Evolutionary conservation across 2,888 invertebrate species (phyloP).

Genomic region (Mayetiola destructor): DNA sequence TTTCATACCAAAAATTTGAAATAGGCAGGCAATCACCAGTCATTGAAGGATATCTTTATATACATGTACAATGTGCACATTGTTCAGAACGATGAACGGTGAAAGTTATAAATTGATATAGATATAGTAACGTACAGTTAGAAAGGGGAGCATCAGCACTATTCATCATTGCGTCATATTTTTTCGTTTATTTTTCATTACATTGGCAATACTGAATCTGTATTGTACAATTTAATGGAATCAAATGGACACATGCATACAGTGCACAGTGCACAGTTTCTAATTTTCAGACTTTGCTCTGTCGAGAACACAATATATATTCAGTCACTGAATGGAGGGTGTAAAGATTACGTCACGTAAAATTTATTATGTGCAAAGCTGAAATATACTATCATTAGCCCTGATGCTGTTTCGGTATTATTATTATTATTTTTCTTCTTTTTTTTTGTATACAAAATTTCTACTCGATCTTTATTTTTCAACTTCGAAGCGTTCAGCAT

Average conservation of each 20-base stretch:
- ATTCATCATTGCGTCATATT: neutral
- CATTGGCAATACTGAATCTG: neutral
- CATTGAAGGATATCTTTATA: neutral
- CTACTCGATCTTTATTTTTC: no score
- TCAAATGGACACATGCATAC: constrained; percentile 9
- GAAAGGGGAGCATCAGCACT: neutral
- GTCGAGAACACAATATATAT: no score
- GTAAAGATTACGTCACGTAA: constrained; percentile 12
- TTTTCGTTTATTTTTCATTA: neutral
- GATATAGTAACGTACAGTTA: constrained; percentile 6
- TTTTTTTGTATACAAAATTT: no score
- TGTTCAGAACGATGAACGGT: neutral
- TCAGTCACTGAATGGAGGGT: no score
- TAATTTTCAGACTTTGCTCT: no score
- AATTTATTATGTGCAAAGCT: constrained; percentile 13
- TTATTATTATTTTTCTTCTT: neutral
- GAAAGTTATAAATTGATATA: constrained; percentile 10
- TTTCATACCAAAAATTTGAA: no score
- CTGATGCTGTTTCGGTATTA: neutral
- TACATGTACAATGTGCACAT: neutral
- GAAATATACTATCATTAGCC: constrained; percentile 11
- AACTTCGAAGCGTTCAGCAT: neutral
- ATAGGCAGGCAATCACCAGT: neutral
- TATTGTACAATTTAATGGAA: neutral
- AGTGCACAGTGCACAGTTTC: no score